These are phyloP conservation scores for Therioaphis trifolii DNA, from an alignment of 2,888 invertebrate species.

Conservation along the genomic window DNA sequence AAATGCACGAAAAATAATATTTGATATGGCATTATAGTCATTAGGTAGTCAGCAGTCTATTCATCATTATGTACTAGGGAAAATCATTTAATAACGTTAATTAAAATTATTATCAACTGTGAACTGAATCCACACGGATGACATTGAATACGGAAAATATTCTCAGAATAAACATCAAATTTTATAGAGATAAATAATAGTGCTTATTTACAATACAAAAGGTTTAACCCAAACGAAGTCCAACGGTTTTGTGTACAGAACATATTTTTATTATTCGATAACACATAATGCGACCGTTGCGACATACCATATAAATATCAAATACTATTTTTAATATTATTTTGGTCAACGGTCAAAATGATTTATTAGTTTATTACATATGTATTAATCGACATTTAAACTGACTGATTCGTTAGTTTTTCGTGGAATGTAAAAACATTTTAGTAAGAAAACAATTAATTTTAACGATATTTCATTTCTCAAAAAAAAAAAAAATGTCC, in stretches of 20 bases:
- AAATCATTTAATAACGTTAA: neutral
- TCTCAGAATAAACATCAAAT: too few species aligned
- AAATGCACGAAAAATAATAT: neutral
- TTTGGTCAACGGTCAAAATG: too few species aligned
- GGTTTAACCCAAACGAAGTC: neutral
- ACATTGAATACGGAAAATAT: neutral
- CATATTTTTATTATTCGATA: neutral
- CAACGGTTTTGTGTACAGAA: neutral
- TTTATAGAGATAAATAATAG: neutral
- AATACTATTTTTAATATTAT: too few species aligned
- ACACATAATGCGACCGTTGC: neutral
- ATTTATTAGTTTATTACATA: too few species aligned
- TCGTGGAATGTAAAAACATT: too few species aligned
- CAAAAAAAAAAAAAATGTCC: too few species aligned
- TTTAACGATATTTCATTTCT: too few species aligned
- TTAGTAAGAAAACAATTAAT: too few species aligned
- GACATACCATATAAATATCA: too few species aligned
- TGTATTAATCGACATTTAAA: too few species aligned
- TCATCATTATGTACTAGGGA: neutral
- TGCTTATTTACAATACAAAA: neutral
- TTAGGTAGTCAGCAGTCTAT: neutral
- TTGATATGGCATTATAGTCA: too few species aligned
- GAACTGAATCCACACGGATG: neutral
- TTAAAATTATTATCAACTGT: neutral
- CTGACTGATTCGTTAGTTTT: too few species aligned